Conservation (phyloP, 2,888 invertebrate genomes). For the Tetranychus piercei region DNA sequence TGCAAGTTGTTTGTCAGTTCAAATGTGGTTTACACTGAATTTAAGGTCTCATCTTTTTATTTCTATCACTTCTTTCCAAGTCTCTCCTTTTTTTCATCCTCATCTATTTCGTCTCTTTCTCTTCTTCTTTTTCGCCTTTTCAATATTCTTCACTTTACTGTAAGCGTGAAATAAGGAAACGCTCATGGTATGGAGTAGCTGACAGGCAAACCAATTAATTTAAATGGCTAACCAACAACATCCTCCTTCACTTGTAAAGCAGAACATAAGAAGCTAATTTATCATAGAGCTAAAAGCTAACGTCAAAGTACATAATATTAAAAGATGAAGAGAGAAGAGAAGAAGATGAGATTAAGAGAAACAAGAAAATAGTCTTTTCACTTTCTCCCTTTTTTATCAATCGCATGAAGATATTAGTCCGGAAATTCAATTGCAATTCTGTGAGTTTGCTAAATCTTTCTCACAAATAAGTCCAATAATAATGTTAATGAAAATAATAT, state of each 20-base stretch:
- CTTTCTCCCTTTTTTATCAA: neutral
- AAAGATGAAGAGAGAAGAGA: neutral
- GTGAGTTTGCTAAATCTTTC: neutral
- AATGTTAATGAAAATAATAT: neutral
- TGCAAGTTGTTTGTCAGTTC: neutral
- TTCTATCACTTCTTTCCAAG: neutral
- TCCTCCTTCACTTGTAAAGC: neutral
- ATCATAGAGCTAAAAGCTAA: neutral
- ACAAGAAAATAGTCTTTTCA: neutral
- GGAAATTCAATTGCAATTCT: neutral
- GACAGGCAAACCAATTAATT: slow-evolving; percentile 1
- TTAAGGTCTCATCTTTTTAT: neutral
- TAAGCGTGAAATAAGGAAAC: neutral
- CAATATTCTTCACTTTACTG: neutral
- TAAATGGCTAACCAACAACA: slow-evolving; percentile 1
- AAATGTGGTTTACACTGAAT: slow-evolving; percentile 1
- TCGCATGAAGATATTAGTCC: neutral
- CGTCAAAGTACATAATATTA: slow-evolving; percentile 1
- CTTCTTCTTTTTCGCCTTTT: neutral
- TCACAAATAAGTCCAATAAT: neutral
- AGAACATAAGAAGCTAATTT: neutral
- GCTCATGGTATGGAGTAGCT: neutral
- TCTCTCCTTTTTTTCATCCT: neutral
- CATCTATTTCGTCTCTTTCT: neutral
- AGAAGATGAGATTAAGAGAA: neutral